These are phyloP conservation scores for Cephalopachus bancanus DNA, from an alignment of 2,797 vertebrate genomes.

Conservation along the genomic window DNA sequence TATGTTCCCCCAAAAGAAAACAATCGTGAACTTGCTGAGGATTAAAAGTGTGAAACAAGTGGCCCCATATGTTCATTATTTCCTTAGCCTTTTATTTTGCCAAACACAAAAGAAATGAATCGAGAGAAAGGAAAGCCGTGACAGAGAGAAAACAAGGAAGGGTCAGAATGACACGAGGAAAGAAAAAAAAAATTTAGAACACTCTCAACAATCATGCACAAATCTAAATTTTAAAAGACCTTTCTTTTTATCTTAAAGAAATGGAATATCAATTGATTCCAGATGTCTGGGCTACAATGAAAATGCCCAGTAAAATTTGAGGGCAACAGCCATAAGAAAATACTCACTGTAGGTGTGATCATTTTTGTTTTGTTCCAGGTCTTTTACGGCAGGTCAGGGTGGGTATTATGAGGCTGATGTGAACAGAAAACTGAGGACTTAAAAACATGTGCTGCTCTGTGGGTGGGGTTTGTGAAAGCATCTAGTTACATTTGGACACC, in stretches of 20 bases:
- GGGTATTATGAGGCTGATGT: conserved; percentile 83
- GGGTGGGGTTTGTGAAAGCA: conserved; percentile 89
- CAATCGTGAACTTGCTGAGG: conserved; percentile 83
- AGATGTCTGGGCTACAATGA: conserved; percentile 74
- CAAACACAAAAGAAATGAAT: conserved; percentile 49
- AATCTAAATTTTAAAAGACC: conserved; percentile 74
- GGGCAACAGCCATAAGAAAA: conserved; percentile 84
- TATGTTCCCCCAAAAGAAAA: conserved; percentile 85
- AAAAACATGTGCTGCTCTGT: conserved; percentile 86
- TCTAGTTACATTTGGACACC: conserved; percentile 90
- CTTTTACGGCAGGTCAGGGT: conserved; percentile 86
- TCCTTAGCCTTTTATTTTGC: conserved; percentile 70
- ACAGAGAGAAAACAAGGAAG: conserved; percentile 1
- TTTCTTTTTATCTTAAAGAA: conserved; percentile 84
- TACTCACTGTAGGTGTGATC: conserved; percentile 86
- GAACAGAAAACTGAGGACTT: conserved; percentile 87
- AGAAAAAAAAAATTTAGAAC: conserved; percentile 61
- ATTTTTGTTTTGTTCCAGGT: conserved; percentile 82
- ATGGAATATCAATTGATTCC: conserved; percentile 82
- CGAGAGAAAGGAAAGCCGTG: not conserved
- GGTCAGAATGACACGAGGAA: conserved; percentile 10
- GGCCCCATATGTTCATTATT: conserved; percentile 80
- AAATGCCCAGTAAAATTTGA: conserved; percentile 73
- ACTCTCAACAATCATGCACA: conserved; percentile 74
- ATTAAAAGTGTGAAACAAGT: conserved; percentile 84